A percentile compares a stretch with the other conserved stretches of the same genome.
phyloP scores from a whole-genome alignment of 2,113 vertebrate species.

The Uropsilus gracilis region DNA sequence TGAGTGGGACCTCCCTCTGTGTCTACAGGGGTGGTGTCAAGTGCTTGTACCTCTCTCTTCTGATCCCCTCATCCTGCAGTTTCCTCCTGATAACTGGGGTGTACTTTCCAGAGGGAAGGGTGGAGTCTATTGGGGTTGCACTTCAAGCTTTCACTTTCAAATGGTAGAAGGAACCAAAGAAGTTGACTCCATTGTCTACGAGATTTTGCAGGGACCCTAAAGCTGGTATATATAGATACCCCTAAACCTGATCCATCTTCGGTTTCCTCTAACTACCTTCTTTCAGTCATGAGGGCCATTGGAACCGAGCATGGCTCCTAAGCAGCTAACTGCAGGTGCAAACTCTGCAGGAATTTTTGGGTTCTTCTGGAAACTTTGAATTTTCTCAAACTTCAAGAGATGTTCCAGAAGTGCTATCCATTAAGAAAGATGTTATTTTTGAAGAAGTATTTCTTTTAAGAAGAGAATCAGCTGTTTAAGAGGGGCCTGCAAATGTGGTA shows the following conservation, averaged over 20 bases:
- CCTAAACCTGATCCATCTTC: accelerated
- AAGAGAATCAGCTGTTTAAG: background rate
- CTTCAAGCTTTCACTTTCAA: too few relatives aligned
- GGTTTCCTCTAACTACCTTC: background rate
- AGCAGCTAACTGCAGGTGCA: too few relatives aligned
- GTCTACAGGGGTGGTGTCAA: too few relatives aligned
- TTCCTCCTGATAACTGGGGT: background rate
- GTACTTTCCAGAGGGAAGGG: background rate
- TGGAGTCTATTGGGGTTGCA: background rate
- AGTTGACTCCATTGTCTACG: accelerated
- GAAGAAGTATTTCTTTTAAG: background rate
- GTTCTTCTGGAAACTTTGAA: background rate
- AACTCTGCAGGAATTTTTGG: background rate
- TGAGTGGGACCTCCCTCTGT: accelerated
- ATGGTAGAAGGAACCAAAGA: too few relatives aligned
- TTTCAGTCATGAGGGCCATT: background rate
- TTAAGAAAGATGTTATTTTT: too few relatives aligned
- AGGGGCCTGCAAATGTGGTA: too few relatives aligned
- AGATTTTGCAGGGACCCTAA: accelerated
- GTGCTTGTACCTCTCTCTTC: too few relatives aligned
- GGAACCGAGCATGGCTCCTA: accelerated
- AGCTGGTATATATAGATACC: accelerated
- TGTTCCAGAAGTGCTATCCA: too few relatives aligned
- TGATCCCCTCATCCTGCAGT: accelerated
- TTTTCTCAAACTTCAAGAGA: background rate